Base-by-base conservation (phyloP, 1,140 invertebrate species). In the Temnothorax longispinosus region DNA sequence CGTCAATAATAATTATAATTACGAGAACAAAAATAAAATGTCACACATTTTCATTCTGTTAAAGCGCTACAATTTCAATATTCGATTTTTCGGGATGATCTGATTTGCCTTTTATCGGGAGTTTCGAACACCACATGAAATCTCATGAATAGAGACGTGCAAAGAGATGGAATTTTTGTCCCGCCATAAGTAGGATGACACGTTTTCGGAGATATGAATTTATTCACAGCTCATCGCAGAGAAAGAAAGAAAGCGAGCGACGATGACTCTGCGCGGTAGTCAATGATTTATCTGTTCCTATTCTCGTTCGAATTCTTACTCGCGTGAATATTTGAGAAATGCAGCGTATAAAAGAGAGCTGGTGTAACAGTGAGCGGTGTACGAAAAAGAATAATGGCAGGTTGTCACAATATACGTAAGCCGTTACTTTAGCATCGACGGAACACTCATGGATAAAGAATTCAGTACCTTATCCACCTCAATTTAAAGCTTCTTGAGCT, bases 351-450 rank as follows among this genome's bases (percentile, higher is more conserved):
- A 74, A 85, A 64, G 65, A 84, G 78, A 88, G 56, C 47, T 35
- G 54, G 27, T 35, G 76, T 77, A 86, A 86, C 82, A 82, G 52
- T 60, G 81, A 15, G 18, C 67, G 75, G 11, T 47, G 47, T 52
- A 52, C 60, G 71, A 27, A 58, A 71, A 89, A 85, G 87, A 89
- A 54, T 89, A 89, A 88, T 77, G 80, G 64, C 64, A 65, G 8
- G 10, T 72, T 84, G 88, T 88, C 87, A 85, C 88, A 71, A 85
- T 88, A 88, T 80, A 85, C 71, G 60, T 84, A 56, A 88, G 47
- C 72, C 80, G 80, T 89, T 88, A 62, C 87, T 69, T 50, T 50
- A n/a, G n/a, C 65, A 88, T 88, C 86, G 78, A 84, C 65, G 62
- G 62, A 71, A 62, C 80, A 62, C 60, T 35, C 32, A 27, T 58